Evolutionary conservation across 1,140 invertebrate genomes (phyloP).

Genomic region (Solen grandis): DNA sequence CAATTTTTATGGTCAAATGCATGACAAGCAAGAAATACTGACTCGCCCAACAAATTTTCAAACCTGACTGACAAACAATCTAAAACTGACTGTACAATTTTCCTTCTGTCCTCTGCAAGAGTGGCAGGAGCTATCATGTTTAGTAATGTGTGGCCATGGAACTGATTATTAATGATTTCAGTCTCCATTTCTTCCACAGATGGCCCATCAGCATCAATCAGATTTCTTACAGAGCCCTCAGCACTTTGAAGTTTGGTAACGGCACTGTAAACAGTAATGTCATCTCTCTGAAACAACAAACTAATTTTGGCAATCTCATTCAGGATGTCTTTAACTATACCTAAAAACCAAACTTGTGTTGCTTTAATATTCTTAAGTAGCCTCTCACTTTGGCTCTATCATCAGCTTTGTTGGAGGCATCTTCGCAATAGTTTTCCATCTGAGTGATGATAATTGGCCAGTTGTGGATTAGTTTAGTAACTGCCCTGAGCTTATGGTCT

Average conservation of each 20-base stretch:
- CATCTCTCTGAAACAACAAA: slow-evolving; percentile 56
- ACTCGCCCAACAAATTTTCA: slow-evolving; percentile 6
- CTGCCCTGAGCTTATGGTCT: slow-evolving; percentile 27
- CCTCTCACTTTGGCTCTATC: slow-evolving; percentile 21
- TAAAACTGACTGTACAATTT: not conserved
- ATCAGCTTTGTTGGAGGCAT: not conserved
- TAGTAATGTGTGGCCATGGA: not conserved
- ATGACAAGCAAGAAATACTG: slow-evolving; percentile 13
- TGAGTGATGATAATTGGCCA: slow-evolving; percentile 23
- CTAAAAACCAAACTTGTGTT: slow-evolving; percentile 49
- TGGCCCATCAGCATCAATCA: slow-evolving; percentile 28
- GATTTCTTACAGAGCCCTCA: slow-evolving; percentile 3
- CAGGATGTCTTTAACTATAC: slow-evolving; percentile 48
- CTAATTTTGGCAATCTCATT: slow-evolving; percentile 48
- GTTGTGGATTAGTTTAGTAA: slow-evolving; percentile 6
- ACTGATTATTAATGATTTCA: slow-evolving; percentile 12
- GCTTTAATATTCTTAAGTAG: slow-evolving; percentile 4
- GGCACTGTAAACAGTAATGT: slow-evolving; percentile 51
- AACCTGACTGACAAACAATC: slow-evolving; percentile 12
- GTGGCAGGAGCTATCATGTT: slow-evolving; percentile 16
- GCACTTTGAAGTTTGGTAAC: slow-evolving; percentile 38
- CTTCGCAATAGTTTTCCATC: slow-evolving; percentile 6
- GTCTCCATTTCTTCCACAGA: slow-evolving; percentile 10
- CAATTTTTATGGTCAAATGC: slow-evolving; percentile 46
- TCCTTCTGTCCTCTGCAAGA: not conserved